phyloP scores from a whole-genome alignment of 2,797 vertebrate species.

The Coregonus ussuriensis region DNA sequence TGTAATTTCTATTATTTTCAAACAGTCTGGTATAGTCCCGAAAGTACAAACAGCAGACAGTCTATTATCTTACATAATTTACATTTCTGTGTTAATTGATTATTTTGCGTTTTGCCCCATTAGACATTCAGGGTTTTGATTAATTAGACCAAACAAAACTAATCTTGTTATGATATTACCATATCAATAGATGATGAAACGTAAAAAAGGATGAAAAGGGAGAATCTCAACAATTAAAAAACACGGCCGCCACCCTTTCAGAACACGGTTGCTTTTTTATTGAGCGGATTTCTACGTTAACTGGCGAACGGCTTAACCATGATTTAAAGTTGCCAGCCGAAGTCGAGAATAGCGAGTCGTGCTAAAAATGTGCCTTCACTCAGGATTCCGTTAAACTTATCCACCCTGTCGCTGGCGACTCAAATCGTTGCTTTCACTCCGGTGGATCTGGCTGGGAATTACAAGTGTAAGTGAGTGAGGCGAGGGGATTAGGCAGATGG shows the following conservation, averaged over 20 bases:
- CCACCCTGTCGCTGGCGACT: slow-evolving; percentile 67
- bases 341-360: slow-evolving; percentile 40
- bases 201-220: too few relatives aligned
- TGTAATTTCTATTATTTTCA: neutral
- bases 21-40: too few relatives aligned
- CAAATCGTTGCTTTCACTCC: slow-evolving; percentile 71
- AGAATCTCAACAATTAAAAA: slow-evolving; percentile 37
- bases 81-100: slow-evolving; percentile 52
- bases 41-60: slow-evolving; percentile 36
- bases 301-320: slow-evolving; percentile 10
- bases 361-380: slow-evolving; percentile 59
- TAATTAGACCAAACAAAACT: slow-evolving; percentile 37
- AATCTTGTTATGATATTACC: slow-evolving; percentile 54
- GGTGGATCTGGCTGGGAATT: slow-evolving; percentile 72
- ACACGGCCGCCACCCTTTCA: slow-evolving; percentile 26
- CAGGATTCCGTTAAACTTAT: slow-evolving; percentile 68
- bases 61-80: slow-evolving; percentile 48
- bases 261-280: slow-evolving; percentile 18
- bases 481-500: slow-evolving; percentile 68
- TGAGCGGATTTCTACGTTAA: slow-evolving; percentile 51
- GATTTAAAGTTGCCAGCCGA: slow-evolving; percentile 28
- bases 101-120: slow-evolving; percentile 27
- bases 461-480: slow-evolving; percentile 77
- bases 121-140: slow-evolving; percentile 39
- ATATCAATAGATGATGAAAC: too few relatives aligned